These are phyloP conservation scores for Brachynemurus nebulosus DNA, from an alignment of 2,888 invertebrate genomes.

Conservation along the genomic window DNA sequence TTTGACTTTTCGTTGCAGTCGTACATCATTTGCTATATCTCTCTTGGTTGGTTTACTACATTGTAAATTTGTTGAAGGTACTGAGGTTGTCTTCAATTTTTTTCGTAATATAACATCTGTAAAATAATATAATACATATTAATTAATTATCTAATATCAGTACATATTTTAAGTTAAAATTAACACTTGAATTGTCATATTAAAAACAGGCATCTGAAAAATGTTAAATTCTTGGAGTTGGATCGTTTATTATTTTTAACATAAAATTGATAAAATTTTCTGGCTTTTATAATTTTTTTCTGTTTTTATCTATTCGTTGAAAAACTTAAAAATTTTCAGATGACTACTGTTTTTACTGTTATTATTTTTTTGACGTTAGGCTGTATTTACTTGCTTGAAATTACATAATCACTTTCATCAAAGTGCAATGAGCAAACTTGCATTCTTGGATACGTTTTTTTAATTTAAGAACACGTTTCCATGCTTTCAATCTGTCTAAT, in stretches of 20 bases:
- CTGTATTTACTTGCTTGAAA: neutral
- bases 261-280: neutral
- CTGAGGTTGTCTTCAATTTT: neutral
- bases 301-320: neutral
- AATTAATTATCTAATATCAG: neutral
- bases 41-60: neutral
- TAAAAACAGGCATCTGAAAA: neutral
- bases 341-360: neutral
- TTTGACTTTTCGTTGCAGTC: neutral
- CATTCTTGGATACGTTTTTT: neutral
- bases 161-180: neutral
- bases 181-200: neutral
- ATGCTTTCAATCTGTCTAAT: constrained; percentile 4
- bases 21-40: neutral
- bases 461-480: constrained; percentile 6
- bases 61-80: neutral
- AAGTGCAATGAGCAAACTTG: constrained; percentile 8
- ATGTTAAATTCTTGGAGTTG: neutral
- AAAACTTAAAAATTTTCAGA: neutral
- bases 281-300: neutral
- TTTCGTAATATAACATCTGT: neutral
- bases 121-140: no score
- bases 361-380: neutral
- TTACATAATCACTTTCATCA: neutral
- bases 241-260: neutral